phyloP scores from a whole-genome alignment of 2,113 vertebrate genomes.

The Epinephelus fuscoguttatus region DNA sequence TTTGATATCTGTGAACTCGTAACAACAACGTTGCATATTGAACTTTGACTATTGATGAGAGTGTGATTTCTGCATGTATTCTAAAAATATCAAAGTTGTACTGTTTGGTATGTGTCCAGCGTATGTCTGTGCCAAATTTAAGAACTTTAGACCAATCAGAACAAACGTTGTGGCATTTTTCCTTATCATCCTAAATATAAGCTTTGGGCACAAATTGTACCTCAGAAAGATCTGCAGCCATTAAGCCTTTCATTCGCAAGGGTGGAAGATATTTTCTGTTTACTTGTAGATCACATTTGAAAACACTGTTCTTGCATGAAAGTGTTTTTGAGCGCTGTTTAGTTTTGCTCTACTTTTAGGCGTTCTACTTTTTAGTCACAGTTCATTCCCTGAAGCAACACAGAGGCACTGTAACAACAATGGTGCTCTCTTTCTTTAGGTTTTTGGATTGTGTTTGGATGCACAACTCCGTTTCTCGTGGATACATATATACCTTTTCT shows the following conservation, averaged over 20 bases:
- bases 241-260: background rate
- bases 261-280: background rate
- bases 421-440: background rate
- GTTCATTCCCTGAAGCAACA: conserved; percentile 8
- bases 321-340: background rate
- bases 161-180: background rate
- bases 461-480: background rate
- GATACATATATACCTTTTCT: no score
- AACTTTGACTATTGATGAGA: background rate
- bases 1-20: no score
- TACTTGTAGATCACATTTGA: background rate
- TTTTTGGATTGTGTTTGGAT: conserved; percentile 5
- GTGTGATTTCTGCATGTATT: background rate
- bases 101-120: background rate
- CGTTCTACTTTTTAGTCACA: conserved; percentile 16
- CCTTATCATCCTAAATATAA: background rate
- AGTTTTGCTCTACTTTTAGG: conserved; percentile 10
- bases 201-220: background rate
- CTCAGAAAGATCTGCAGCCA: background rate
- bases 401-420: background rate
- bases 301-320: background rate
- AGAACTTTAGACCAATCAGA: background rate
- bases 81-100: background rate
- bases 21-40: no score
- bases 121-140: background rate